A percentile compares a stretch with the other conserved stretches of the same genome.
These are phyloP conservation scores for Sarcophaga rosellei DNA, from an alignment of 2,888 invertebrate genomes.

Conservation along the genomic window DNA sequence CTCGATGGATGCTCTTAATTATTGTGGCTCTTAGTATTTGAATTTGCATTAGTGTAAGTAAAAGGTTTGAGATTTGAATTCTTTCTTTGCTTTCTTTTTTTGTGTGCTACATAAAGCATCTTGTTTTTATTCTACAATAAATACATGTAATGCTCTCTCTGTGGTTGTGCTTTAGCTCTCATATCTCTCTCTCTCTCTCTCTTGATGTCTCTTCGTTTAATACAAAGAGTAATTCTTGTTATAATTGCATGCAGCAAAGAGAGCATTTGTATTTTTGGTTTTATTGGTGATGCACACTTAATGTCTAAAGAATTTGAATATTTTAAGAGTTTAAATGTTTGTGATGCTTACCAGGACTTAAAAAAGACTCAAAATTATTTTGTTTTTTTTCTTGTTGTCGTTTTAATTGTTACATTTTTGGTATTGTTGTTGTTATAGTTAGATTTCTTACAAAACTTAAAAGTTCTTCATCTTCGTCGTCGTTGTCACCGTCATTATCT, in stretches of 20 bases:
- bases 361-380: slow-evolving; percentile 54
- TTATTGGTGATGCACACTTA: not conserved
- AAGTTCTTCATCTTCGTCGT: slow-evolving; percentile 16
- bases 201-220: not conserved
- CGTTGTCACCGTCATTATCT: slow-evolving; percentile 38
- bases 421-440: slow-evolving; percentile 4
- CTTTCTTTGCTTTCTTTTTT: not conserved
- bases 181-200: slow-evolving; percentile 3
- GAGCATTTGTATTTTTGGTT: not conserved
- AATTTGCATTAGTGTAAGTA: not conserved
- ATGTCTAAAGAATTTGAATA: not conserved
- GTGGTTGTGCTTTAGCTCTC: not conserved
- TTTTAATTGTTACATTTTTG: slow-evolving; percentile 38
- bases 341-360: slow-evolving; percentile 66
- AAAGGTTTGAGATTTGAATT: slow-evolving; percentile 31
- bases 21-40: not conserved
- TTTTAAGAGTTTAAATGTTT: not conserved
- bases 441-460: slow-evolving; percentile 52
- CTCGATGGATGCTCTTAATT: not conserved
- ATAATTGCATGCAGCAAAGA: not conserved
- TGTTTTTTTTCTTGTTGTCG: slow-evolving; percentile 1
- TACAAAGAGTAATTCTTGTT: not conserved
- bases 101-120: not conserved
- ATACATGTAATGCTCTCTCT: slow-evolving; percentile 29
- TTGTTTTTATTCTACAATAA: slow-evolving; percentile 15